Evolutionary conservation across 1,140 invertebrate species (phyloP).

Genomic region (Heterodera carotae): DNA sequence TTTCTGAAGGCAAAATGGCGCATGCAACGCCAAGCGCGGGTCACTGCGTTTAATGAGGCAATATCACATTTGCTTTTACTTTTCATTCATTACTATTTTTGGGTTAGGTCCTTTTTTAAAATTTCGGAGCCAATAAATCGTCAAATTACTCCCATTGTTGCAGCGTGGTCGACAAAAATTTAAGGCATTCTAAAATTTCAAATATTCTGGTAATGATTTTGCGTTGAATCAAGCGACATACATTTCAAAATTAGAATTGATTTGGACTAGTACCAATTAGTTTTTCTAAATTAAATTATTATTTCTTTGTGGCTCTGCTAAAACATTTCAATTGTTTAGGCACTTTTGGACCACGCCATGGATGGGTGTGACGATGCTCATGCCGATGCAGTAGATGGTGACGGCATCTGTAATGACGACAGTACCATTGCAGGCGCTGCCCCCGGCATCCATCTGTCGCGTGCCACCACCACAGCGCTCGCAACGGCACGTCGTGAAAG

Average conservation of each 20-base stretch:
- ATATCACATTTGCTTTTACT: background rate
- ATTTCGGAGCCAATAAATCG: no score
- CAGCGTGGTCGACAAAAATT: no score
- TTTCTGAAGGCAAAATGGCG: conserved; percentile 50
- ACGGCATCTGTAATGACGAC: background rate
- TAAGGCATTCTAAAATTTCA: no score
- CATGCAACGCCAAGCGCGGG: conserved; percentile 32
- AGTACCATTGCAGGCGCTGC: conserved; percentile 4
- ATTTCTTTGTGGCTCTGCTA: background rate
- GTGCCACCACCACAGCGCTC: background rate
- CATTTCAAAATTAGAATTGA: no score
- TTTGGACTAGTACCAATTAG: no score
- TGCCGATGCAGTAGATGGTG: background rate
- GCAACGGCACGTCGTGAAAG: background rate
- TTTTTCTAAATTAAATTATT: conserved; percentile 19
- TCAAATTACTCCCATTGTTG: no score
- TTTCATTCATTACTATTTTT: no score
- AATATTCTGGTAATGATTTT: no score
- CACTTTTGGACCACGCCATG: background rate
- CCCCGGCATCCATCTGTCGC: conserved; percentile 21
- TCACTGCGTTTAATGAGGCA: conserved; percentile 16
- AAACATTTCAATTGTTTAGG: background rate
- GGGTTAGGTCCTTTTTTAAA: background rate
- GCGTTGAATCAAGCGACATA: no score
- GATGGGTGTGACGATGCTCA: background rate